Percentiles rank a stretch among this genome's conserved stretches.
phyloP scores from a whole-genome alignment of 2,797 vertebrate genomes.

The Peromyscus aztecus region DNA sequence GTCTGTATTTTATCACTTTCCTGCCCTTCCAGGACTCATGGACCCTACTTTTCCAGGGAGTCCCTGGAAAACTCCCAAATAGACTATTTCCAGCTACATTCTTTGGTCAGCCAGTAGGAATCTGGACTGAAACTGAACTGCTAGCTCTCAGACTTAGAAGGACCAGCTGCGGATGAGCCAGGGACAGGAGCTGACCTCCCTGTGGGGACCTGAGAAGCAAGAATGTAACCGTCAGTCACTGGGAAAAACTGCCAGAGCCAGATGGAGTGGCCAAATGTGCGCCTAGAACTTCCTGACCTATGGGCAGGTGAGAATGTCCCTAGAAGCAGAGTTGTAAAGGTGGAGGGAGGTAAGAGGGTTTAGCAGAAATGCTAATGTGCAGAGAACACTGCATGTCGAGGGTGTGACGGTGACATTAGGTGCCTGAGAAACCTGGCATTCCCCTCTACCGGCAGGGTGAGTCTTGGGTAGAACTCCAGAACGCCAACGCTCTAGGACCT shows the following conservation, averaged over 20 bases:
- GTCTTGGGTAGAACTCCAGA: not conserved
- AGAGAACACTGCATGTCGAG: not conserved
- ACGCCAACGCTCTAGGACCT: not conserved
- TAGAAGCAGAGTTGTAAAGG: not conserved
- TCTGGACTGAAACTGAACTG: not conserved
- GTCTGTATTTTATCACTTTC: not conserved
- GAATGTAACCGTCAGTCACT: rapidly evolving
- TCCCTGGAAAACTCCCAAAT: not conserved
- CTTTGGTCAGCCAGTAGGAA: not conserved
- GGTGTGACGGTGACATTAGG: not conserved
- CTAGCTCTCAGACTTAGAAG: not conserved
- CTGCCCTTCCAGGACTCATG: not conserved
- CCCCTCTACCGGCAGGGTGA: not conserved
- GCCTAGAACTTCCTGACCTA: not conserved
- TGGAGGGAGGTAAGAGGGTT: not conserved
- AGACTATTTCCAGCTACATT: not conserved
- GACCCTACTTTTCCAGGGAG: not conserved
- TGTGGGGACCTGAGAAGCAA: not conserved
- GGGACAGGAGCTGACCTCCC: not conserved
- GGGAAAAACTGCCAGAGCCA: not conserved
- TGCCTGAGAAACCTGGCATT: not conserved
- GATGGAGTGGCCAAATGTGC: not conserved
- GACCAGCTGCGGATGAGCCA: not conserved
- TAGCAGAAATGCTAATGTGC: not conserved
- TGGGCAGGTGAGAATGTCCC: not conserved